Conservation (phyloP, 2,797 vertebrate species). For the Xiphorhynchus erythropygius region DNA sequence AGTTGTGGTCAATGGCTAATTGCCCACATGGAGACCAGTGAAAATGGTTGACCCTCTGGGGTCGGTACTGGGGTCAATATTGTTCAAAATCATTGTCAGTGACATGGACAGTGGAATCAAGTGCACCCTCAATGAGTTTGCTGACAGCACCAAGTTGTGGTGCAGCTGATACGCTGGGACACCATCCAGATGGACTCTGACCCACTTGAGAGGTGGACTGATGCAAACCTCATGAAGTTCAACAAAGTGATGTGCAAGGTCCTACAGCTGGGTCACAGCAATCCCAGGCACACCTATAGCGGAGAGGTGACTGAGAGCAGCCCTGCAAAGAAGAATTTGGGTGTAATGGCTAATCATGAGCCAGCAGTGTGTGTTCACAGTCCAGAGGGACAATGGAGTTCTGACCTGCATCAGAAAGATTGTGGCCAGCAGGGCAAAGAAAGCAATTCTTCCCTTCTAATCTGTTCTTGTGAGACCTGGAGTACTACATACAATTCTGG, state of each 20-base stretch:
- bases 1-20: background rate
- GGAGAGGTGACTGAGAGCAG: background rate
- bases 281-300: background rate
- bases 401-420: background rate
- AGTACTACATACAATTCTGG: background rate
- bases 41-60: background rate
- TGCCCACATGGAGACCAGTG: background rate
- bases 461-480: background rate
- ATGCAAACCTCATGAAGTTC: background rate
- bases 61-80: background rate
- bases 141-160: background rate
- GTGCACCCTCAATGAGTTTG: background rate
- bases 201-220: background rate
- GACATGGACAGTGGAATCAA: background rate
- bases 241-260: background rate
- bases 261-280: background rate
- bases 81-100: background rate
- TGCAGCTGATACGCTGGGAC: background rate
- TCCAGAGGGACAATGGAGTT: background rate
- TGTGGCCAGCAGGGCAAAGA: background rate
- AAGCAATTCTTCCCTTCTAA: background rate
- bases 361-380: background rate
- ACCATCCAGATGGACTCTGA: background rate
- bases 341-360: background rate
- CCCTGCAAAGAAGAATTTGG: background rate